Evolutionary conservation across 2,888 invertebrate species (phyloP), one percentile per base, ranked within the genome.

Genomic region (Thelaira solivaga): DNA sequence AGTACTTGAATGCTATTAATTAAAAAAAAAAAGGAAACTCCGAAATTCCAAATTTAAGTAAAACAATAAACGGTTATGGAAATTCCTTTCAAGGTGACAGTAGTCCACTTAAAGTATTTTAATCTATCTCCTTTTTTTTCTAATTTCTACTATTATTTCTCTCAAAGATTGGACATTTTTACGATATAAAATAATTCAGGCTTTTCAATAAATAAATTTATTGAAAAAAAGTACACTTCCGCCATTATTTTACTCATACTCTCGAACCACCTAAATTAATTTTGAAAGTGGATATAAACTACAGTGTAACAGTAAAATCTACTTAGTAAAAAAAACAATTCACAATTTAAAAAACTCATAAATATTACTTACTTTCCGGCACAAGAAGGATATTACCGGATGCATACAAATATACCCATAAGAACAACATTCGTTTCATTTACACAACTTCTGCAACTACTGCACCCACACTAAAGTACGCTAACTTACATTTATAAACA

Each of bases 271-370:
- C 31, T 8, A 26, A 47, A 29, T 49, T 59, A 13, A 71, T 51
- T 16, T 51, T 26, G 3, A 16, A 41, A 71, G 31, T 43, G 20
- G 18, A 43, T 29, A 34, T 3, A 57, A 69, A 29, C 24, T 10
- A 10, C 24, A 16, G 20, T 22, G 22, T 16, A 53, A 59, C 59
- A 75, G 59, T 67, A 53, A 75, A 75, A 76, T 62, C 59, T 45
- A 72, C 74, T 71, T 71, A 61, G 49, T 67, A 55, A 22, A 74
- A 74, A 75, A 64, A 71, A 78, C 84, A 85, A 86, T 86, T 86
- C 85, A 84, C 86, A 86, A 85, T 86, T 86, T 87, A 86, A 86
- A 86, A 86, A 87, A 85, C 85, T 86, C 86, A 87, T 87, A 86
- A 86, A 86, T 86, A 86, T 86, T 84, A 82, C 82, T 85, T 83